Evolutionary conservation across 2,797 vertebrate genomes (phyloP), one percentile per base, ranked within the genome.

Genomic region (Pteronotus mesoamericanus): DNA sequence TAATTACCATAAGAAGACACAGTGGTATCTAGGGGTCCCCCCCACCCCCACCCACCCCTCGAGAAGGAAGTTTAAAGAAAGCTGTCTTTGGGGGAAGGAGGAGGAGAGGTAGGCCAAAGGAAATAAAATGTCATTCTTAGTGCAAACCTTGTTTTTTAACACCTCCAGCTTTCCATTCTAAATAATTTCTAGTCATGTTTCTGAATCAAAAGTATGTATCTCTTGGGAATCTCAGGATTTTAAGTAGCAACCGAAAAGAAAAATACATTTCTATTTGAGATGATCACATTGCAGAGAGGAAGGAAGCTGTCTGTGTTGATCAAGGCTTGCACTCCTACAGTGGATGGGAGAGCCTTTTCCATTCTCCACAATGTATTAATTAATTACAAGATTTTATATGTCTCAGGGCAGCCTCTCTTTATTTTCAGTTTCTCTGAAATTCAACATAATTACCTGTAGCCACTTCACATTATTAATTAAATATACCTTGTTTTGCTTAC

Each of bases 91-190:
- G 16, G 51, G 37, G 34, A 72, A 34, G 59, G 61, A 64, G 26
- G 42, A 5, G 22, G n/a, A 72, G 39, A 84, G 24, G 16, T 86
- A 21, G 21, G 86, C 10, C 48, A 78, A 92, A 94, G 22, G 72
- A 94, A 94, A 72, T 90, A 91, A 94, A 75, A 72, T 92, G 51
- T 69, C 48, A 92, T 74, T 89, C 42, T 96, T 79, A 77, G 46
- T 89, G 29, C 88, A 34, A 64, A 34, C 93, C 44, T 61, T 95
- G 69, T 53, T 71, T 95, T 82, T 68, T 78, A 78, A 94, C 39
- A 75, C 90, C 21, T 29, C 57, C 48, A 79, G 9, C n/a, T 97
- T 96, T 94, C 53, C 42, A 19, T 85, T 57, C 71, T 89, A 96
- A 95, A 74, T 94, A 79, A 80, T 86, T 96, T 10, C 77, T 88